Conservation (phyloP, 2,888 invertebrate species). For the Nymphalis urticae region DNA sequence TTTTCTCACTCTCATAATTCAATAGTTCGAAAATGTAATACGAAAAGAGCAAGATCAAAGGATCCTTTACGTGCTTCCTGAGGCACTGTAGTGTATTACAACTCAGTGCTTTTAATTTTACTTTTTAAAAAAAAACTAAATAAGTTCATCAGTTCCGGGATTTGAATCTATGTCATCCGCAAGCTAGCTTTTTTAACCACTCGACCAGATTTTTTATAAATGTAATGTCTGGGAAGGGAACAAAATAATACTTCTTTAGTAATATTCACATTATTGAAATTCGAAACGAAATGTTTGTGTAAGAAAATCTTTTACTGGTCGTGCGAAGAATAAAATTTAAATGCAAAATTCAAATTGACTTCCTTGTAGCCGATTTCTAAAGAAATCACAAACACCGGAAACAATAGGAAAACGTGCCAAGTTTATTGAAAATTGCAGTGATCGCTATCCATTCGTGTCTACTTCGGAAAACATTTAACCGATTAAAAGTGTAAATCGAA, state of each 20-base stretch:
- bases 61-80: too few species aligned
- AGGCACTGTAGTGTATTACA: too few species aligned
- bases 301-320: constrained; percentile 1
- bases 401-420: constrained; percentile 51
- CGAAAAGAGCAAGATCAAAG: too few species aligned
- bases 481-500: constrained; percentile 7
- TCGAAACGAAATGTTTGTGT: background rate
- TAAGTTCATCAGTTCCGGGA: too few species aligned
- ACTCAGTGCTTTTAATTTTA: too few species aligned
- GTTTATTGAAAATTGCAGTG: constrained; percentile 53
- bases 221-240: too few species aligned
- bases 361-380: constrained; percentile 9
- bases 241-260: background rate
- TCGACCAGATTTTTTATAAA: too few species aligned
- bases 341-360: constrained; percentile 19
- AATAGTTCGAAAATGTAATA: too few species aligned
- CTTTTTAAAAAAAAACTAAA: too few species aligned
- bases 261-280: background rate
- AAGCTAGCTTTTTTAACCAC: too few species aligned
- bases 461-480: constrained; percentile 17
- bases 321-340: constrained; percentile 14
- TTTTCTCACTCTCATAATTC: too few species aligned
- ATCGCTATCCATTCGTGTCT: constrained; percentile 29
- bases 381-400: constrained; percentile 20
- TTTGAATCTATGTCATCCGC: too few species aligned